Evolutionary conservation across 1,140 invertebrate genomes (phyloP).

Genomic region (Helicoverpa armigera): DNA sequence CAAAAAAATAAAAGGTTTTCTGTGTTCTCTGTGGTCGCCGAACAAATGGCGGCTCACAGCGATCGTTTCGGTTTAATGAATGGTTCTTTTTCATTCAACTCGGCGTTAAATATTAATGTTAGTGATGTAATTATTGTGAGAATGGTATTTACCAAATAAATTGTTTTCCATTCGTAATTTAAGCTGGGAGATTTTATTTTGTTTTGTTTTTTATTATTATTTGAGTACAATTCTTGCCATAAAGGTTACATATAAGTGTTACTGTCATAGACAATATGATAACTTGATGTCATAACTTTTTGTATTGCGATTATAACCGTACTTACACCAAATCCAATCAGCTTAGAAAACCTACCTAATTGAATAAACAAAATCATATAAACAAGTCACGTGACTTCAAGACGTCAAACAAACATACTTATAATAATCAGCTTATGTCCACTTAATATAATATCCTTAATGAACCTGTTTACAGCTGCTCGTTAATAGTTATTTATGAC

Average conservation of each 20-base stretch:
- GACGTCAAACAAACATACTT: too few relatives aligned
- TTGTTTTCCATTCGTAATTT: neutral
- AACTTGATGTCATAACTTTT: too few relatives aligned
- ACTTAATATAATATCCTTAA: constrained; percentile 22
- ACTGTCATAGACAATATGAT: too few relatives aligned
- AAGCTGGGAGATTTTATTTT: neutral
- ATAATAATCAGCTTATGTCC: constrained; percentile 13
- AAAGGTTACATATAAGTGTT: too few relatives aligned
- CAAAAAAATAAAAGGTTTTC: constrained; percentile 48
- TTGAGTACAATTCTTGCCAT: too few relatives aligned
- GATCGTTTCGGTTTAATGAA: constrained; percentile 1
- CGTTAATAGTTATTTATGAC: constrained; percentile 5
- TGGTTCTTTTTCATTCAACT: neutral
- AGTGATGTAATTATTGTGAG: neutral
- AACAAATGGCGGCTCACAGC: constrained; percentile 8
- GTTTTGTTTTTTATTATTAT: too few relatives aligned
- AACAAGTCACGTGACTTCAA: neutral
- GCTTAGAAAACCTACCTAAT: neutral
- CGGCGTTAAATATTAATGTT: constrained; percentile 7
- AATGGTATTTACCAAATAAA: neutral
- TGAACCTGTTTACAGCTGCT: constrained; percentile 11
- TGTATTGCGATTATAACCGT: too few relatives aligned
- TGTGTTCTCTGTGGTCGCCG: neutral
- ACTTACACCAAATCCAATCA: neutral
- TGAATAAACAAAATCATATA: constrained; percentile 1